A percentile compares a stretch with the other conserved stretches of the same genome.
These are phyloP conservation scores for Andinoacara biseriatus DNA, from an alignment of 2,113 vertebrate species.

Conservation along the genomic window DNA sequence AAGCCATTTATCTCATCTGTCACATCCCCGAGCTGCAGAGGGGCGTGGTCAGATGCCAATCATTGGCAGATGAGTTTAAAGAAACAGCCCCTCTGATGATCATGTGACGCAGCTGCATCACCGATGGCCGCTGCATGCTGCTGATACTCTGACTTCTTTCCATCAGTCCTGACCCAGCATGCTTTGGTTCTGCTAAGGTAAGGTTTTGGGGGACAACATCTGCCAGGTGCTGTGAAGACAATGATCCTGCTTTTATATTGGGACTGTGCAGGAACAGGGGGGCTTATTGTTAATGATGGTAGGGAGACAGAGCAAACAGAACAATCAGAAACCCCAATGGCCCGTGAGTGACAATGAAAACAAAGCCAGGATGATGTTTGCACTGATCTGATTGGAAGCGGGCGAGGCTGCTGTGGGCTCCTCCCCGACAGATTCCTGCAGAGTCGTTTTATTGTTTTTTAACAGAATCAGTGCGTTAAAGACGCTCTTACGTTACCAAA, in stretches of 20 bases:
- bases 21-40: neutral
- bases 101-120: neutral
- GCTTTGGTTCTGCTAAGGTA: too few species aligned
- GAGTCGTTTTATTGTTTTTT: too few species aligned
- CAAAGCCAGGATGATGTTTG: neutral
- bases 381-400: neutral
- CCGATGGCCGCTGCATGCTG: neutral
- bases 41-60: slow-evolving; percentile 17
- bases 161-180: neutral
- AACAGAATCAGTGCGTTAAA: too few species aligned
- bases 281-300: too few species aligned
- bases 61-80: slow-evolving; percentile 6
- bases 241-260: neutral
- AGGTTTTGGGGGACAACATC: neutral
- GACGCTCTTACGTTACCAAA: too few species aligned
- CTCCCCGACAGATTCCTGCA: neutral
- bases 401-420: neutral
- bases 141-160: neutral
- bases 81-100: neutral
- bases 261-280: neutral
- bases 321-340: too few species aligned
- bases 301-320: neutral
- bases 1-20: slow-evolving; percentile 20
- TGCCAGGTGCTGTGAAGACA: neutral
- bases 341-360: too few species aligned